phyloP scores from a whole-genome alignment of 2,888 invertebrate genomes.

The Mythimna impura region DNA sequence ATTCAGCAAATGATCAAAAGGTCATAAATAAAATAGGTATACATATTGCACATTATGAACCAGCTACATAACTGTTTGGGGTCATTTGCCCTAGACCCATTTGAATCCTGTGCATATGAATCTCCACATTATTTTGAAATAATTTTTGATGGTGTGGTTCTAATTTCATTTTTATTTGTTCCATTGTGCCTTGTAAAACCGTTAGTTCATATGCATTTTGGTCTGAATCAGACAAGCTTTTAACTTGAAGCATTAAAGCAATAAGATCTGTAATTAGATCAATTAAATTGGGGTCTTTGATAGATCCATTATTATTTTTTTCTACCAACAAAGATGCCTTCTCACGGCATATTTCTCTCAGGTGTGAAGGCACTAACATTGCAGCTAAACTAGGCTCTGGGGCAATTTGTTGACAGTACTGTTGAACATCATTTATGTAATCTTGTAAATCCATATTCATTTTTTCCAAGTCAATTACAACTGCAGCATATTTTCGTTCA shows the following conservation, averaged over 20 bases:
- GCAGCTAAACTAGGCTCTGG: conserved; percentile 96
- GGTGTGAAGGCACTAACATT: conserved; percentile 96
- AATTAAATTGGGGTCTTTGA: conserved; percentile 92
- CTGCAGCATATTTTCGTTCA: conserved; percentile 96
- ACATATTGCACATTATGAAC: conserved; percentile 68
- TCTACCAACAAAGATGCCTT: conserved; percentile 96
- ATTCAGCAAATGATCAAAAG: conserved; percentile 32
- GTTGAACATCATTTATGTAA: conserved; percentile 96
- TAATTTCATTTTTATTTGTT: conserved; percentile 95
- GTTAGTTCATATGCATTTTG: conserved; percentile 97
- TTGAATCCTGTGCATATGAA: conserved; percentile 97
- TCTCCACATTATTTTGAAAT: conserved; percentile 97
- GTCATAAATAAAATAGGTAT: conserved; percentile 27
- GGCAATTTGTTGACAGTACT: conserved; percentile 95
- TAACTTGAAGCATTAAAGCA: conserved; percentile 97
- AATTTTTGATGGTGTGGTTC: conserved; percentile 93
- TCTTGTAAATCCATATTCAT: conserved; percentile 97
- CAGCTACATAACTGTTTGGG: conserved; percentile 74
- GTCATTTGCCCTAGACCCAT: conserved; percentile 91
- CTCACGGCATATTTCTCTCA: conserved; percentile 96
- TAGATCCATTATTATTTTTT: conserved; percentile 91
- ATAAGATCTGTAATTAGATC: conserved; percentile 96
- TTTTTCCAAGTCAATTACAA: conserved; percentile 96
- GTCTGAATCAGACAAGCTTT: conserved; percentile 94
- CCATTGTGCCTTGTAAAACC: conserved; percentile 97